phyloP scores from a whole-genome alignment of 2,888 invertebrate species.

The Cecidostiba fungosa region DNA sequence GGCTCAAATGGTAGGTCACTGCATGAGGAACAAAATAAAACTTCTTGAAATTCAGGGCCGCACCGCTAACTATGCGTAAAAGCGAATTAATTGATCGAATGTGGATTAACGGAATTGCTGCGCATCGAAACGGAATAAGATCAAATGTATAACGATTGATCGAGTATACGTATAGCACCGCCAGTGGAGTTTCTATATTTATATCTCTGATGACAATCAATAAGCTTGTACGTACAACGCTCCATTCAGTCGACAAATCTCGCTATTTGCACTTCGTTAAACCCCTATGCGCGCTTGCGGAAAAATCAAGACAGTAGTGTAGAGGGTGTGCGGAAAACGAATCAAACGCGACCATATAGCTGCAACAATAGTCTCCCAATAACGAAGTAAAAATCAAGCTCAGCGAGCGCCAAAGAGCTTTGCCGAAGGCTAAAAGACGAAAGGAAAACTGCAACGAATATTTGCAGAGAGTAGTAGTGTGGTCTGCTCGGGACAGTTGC shows the following conservation, averaged over 20 bases:
- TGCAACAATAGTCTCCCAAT: not conserved
- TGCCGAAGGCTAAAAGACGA: not conserved
- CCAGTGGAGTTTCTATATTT: not conserved
- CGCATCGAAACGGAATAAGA: not conserved
- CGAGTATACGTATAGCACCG: not conserved
- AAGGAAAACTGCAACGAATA: not conserved
- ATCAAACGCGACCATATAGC: not conserved
- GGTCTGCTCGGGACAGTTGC: not conserved
- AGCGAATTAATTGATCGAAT: no score
- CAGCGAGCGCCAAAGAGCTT: not conserved
- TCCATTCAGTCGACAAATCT: not conserved
- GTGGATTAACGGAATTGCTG: no score
- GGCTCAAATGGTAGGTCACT: no score
- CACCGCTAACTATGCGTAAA: no score
- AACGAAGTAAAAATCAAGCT: conserved; percentile 5
- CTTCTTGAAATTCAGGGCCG: no score
- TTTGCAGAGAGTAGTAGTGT: not conserved
- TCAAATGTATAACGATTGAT: not conserved
- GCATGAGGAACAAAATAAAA: no score
- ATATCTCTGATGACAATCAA: not conserved
- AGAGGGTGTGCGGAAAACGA: not conserved
- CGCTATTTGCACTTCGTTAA: not conserved
- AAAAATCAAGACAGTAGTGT: not conserved
- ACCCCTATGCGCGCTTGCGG: not conserved
- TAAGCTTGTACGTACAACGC: not conserved